Evolutionary conservation across 2,888 invertebrate species (phyloP), one percentile per base, ranked within the genome.

Genomic region (Myathropa florea): DNA sequence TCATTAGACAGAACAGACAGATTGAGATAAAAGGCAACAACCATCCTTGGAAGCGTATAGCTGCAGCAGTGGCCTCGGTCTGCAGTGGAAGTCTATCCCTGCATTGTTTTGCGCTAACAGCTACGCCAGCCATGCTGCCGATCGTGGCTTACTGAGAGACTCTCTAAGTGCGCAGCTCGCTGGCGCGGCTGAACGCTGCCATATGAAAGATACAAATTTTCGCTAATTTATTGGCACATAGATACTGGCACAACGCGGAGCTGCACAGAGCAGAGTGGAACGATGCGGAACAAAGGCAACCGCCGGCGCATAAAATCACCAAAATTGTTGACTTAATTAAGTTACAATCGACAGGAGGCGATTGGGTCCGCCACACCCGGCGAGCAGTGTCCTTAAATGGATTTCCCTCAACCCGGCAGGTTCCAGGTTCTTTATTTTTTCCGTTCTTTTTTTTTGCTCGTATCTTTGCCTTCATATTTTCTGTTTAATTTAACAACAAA

Each of bases 1-100:
- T 86, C 86, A 86, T 86, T 86, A 86, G 86, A 86, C 83, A 83
- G 83, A 86, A 83, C 86, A 78, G 83, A 86, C 86, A 86, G 86
- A 86, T 86, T 86, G 83, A 86, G 86, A 86, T 86, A 86, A 86
- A 86, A 86, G 72, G 78, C 83, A 71, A 67, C 86, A 86, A 33
- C 60, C 86, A 86, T 86, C 86, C 86, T 83, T 86, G 73, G 70
- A n/a, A 73, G 76, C 30, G 14, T 21, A 39, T 6, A 39, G 78
- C 59, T 60, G 33, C 59, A 33, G 65, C 81, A 67, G 65, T 12
- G 30, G 21, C 53, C 21, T 18, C 23, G 57, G 23, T 10, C 24
- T 24, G 57, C 24, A 14, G 24, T 57, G 12, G 24, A 57, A 24
- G 57, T 26, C 65, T 80, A 67, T 24, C 28, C 30, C 57, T 70